phyloP scores from a whole-genome alignment of 1,140 invertebrate genomes.

The Aphelinus atriplicis region DNA sequence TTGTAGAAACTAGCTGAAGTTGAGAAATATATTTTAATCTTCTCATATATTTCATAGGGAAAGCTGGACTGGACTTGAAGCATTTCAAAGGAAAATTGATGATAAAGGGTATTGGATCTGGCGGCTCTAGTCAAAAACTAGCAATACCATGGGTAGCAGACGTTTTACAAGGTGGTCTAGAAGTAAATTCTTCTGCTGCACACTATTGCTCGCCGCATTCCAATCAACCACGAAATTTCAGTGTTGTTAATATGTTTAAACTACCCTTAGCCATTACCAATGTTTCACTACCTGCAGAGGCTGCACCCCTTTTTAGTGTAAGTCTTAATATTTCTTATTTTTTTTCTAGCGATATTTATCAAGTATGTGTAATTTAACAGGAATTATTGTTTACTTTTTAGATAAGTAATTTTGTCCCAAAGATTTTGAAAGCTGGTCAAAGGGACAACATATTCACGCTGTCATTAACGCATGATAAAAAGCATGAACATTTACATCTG shows the following conservation, averaged over 20 bases:
- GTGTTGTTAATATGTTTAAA: slow-evolving; percentile 77
- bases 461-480: slow-evolving; percentile 66
- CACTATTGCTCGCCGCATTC: slow-evolving; percentile 69
- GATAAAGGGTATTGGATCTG: slow-evolving; percentile 71
- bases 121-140: slow-evolving; percentile 71
- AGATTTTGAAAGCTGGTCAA: slow-evolving; percentile 72
- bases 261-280: slow-evolving; percentile 77
- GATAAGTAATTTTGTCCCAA: slow-evolving; percentile 72
- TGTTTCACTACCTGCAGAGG: slow-evolving; percentile 72
- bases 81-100: slow-evolving; percentile 75
- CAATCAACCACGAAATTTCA: slow-evolving; percentile 68
- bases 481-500: slow-evolving; percentile 70
- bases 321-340: slow-evolving; percentile 17
- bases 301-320: slow-evolving; percentile 71
- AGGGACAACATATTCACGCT: slow-evolving; percentile 71
- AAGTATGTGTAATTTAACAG: background rate
- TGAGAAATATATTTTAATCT: background rate
- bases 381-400: slow-evolving; percentile 59
- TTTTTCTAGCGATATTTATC: background rate
- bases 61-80: slow-evolving; percentile 66
- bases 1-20: background rate
- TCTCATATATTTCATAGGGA: slow-evolving; percentile 62
- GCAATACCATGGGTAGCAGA: slow-evolving; percentile 70
- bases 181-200: slow-evolving; percentile 66
- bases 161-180: slow-evolving; percentile 69